A percentile compares a stretch with the other conserved stretches of the same genome.
Evolutionary conservation across 92 coral and sea anemone genomes (phyloP).

Genomic region (Diadumene lineata): DNA sequence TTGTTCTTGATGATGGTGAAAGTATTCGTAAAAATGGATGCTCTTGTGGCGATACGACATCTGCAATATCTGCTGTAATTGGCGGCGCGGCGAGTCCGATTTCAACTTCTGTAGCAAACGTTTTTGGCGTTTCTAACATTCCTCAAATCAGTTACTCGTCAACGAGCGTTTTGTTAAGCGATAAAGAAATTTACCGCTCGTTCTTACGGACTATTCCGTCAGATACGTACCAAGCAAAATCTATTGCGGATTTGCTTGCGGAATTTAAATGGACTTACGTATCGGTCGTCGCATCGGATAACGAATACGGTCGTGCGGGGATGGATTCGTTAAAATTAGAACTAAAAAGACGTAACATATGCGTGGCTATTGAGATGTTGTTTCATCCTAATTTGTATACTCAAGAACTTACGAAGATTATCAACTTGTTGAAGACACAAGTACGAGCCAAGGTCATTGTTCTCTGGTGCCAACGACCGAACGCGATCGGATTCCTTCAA

Average conservation of each 20-base stretch:
- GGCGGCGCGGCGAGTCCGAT: constrained; percentile 96
- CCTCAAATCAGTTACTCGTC: constrained; percentile 99
- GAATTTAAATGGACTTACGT: constrained; percentile 91
- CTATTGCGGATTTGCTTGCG: constrained; percentile 82
- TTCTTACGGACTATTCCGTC: constrained; percentile 97
- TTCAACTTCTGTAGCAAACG: constrained; percentile 72
- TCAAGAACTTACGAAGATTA: constrained; percentile 55
- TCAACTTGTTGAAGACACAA: constrained; percentile 56
- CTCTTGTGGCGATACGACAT: constrained; percentile 27
- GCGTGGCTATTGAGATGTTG: constrained; percentile 71
- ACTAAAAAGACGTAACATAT: constrained; percentile 68
- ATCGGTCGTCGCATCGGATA: constrained; percentile 88
- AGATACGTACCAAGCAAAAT: constrained; percentile 90
- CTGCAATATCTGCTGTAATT: constrained; percentile 78
- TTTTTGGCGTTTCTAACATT: constrained; percentile 71
- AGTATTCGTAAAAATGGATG: constrained; percentile 43
- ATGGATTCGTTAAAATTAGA: constrained; percentile 75
- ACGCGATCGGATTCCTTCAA: constrained; percentile 81
- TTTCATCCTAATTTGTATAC: constrained; percentile 66
- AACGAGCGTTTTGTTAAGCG: constrained; percentile 86
- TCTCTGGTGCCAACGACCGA: constrained; percentile 91
- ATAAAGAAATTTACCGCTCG: constrained; percentile 67
- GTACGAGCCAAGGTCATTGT: constrained; percentile 70
- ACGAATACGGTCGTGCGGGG: constrained; percentile 93
- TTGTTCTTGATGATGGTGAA: constrained; percentile 57